Conservation (phyloP, 2,797 vertebrate genomes). For the Protonibea diacanthus region DNA sequence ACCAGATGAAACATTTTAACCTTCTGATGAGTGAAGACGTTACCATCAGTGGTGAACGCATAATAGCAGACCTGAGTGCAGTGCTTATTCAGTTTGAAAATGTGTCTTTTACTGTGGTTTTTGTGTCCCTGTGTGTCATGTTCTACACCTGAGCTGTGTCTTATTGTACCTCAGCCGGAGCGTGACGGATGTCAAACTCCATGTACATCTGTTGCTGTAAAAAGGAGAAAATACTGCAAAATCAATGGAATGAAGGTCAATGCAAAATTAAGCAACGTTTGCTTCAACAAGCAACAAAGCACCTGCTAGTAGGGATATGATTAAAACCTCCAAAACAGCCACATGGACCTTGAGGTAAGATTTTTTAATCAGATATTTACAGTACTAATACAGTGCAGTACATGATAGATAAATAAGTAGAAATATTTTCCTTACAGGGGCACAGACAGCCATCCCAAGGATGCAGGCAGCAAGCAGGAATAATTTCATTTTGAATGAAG, state of each 20-base stretch:
- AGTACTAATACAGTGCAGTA: background rate
- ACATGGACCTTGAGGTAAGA: background rate
- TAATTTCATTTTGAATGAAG: slow-evolving; percentile 71
- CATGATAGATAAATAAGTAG: background rate
- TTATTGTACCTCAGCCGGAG: slow-evolving; percentile 67
- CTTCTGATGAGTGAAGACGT: slow-evolving; percentile 3
- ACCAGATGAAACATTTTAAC: background rate
- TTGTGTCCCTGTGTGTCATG: background rate
- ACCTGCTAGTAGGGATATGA: background rate
- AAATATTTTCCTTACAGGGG: slow-evolving; percentile 68
- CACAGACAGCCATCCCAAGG: slow-evolving; percentile 71
- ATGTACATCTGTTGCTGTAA: slow-evolving; percentile 60
- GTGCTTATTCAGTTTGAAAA: slow-evolving; percentile 20
- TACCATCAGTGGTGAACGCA: slow-evolving; percentile 18
- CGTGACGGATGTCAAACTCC: slow-evolving; percentile 72
- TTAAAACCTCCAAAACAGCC: background rate
- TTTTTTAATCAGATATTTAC: background rate
- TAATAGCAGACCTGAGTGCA: slow-evolving; percentile 25
- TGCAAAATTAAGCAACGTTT: background rate
- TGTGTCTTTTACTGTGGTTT: slow-evolving; percentile 27
- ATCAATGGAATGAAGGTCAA: slow-evolving; percentile 10
- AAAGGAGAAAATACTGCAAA: slow-evolving; percentile 1
- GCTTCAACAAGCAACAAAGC: no score
- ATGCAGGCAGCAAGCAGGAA: slow-evolving; percentile 69
- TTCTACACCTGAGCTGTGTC: background rate